phyloP scores from a whole-genome alignment of 2,113 vertebrate species.

The Columba janthina region DNA sequence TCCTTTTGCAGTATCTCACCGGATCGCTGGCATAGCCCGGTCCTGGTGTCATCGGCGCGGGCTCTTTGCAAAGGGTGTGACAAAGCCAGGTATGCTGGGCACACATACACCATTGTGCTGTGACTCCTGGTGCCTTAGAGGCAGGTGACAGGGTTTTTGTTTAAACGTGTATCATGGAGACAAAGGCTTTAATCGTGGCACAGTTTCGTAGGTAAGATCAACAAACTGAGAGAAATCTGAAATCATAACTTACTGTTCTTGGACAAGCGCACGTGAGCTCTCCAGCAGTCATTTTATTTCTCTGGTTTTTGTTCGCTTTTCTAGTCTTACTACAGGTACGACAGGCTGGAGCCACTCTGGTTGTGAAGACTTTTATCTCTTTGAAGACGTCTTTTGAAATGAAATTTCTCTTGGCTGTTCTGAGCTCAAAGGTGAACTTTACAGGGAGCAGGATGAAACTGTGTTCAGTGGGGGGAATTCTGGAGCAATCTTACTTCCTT shows the following conservation, averaged over 20 bases:
- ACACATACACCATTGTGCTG: neutral
- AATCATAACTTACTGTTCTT: neutral
- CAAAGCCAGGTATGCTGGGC: neutral
- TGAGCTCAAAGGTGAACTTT: conserved; percentile 17
- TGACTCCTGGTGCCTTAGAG: neutral
- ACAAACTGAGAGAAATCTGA: neutral
- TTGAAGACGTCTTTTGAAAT: conserved; percentile 51
- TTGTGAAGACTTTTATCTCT: conserved; percentile 23
- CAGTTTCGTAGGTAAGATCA: neutral
- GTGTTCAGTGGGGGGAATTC: neutral
- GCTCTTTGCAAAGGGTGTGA: neutral
- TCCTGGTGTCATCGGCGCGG: neutral
- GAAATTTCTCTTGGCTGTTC: neutral
- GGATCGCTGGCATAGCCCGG: neutral
- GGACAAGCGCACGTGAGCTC: neutral
- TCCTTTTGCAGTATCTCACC: neutral
- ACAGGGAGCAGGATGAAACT: neutral
- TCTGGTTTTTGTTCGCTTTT: neutral
- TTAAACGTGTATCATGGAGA: neutral
- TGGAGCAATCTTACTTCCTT: neutral
- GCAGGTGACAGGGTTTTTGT: neutral
- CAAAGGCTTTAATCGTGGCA: neutral
- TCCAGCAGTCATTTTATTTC: neutral
- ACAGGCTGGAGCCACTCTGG: conserved; percentile 46
- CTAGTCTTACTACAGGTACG: neutral